Conservation (phyloP, 2,888 invertebrate species). For the Calephelis perditalis region DNA sequence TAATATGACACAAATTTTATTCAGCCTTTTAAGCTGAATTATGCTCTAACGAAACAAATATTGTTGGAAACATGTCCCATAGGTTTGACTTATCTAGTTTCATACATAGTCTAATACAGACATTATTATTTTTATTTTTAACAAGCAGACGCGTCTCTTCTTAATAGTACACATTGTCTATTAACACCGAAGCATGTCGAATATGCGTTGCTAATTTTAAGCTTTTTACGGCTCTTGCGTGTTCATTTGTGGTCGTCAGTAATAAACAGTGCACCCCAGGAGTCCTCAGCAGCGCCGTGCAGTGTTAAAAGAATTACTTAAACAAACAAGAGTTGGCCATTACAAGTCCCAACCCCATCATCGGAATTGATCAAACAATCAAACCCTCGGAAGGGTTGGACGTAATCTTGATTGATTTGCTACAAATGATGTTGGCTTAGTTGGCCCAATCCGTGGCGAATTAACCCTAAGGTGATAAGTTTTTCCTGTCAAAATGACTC, state of each 20-base stretch:
- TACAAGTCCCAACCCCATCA: constrained; percentile 53
- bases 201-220: too few species aligned
- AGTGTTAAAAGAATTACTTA: constrained; percentile 10
- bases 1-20: too few species aligned
- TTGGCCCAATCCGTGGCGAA: constrained; percentile 34
- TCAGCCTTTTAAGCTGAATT: too few species aligned
- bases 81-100: too few species aligned
- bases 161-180: too few species aligned
- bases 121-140: too few species aligned
- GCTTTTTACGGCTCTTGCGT: too few species aligned
- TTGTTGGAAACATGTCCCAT: too few species aligned
- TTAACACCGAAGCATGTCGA: too few species aligned
- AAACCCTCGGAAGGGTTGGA: constrained; percentile 56
- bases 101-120: too few species aligned
- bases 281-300: not conserved
- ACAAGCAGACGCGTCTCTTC: too few species aligned
- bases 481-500: constrained; percentile 4
- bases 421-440: constrained; percentile 61
- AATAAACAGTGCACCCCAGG: constrained; percentile 14
- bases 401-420: constrained; percentile 75
- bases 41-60: too few species aligned
- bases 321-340: constrained; percentile 40
- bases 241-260: not conserved
- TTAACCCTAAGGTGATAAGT: constrained; percentile 22
- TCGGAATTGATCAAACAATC: constrained; percentile 68